These are phyloP conservation scores for Tenebrio molitor DNA, from an alignment of 1,140 invertebrate species.

Conservation along the genomic window DNA sequence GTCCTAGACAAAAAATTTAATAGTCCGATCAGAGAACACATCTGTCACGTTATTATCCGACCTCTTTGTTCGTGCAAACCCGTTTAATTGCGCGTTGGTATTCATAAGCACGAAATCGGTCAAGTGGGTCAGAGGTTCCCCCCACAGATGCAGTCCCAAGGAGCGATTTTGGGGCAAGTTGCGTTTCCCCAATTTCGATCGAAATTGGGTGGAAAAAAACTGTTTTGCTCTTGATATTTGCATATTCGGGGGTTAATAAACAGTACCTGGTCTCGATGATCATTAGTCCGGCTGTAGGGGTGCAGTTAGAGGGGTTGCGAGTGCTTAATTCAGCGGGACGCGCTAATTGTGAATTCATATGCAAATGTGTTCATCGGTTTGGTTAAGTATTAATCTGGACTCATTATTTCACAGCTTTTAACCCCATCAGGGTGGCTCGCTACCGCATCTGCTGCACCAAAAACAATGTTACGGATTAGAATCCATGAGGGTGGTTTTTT, in stretches of 20 bases:
- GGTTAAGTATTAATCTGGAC: constrained; percentile 63
- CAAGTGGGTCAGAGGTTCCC: constrained; percentile 8
- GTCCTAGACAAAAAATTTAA: constrained; percentile 35
- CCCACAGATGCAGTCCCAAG: too few species aligned
- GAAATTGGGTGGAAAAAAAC: too few species aligned
- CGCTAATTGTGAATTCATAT: constrained; percentile 64
- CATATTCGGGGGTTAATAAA: background rate
- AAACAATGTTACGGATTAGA: constrained; percentile 58
- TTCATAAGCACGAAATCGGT: constrained; percentile 40
- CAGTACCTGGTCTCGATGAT: background rate
- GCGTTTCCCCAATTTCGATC: too few species aligned
- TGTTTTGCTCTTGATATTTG: too few species aligned
- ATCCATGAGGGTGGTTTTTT: constrained; percentile 52
- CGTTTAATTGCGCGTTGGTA: constrained; percentile 32
- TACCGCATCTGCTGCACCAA: constrained; percentile 60
- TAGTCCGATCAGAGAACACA: constrained; percentile 37
- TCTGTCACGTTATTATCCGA: constrained; percentile 35
- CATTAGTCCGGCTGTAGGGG: too few species aligned
- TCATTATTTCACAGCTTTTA: constrained; percentile 64
- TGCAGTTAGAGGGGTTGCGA: background rate
- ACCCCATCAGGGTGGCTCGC: constrained; percentile 54
- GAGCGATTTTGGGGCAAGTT: too few species aligned
- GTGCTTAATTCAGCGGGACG: constrained; percentile 48
- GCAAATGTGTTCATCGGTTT: constrained; percentile 61
- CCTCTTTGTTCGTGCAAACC: constrained; percentile 29